Evolutionary conservation across 2,888 invertebrate species (phyloP), one percentile per base, ranked within the genome.

Genomic region (Lochmaea crataegi): DNA sequence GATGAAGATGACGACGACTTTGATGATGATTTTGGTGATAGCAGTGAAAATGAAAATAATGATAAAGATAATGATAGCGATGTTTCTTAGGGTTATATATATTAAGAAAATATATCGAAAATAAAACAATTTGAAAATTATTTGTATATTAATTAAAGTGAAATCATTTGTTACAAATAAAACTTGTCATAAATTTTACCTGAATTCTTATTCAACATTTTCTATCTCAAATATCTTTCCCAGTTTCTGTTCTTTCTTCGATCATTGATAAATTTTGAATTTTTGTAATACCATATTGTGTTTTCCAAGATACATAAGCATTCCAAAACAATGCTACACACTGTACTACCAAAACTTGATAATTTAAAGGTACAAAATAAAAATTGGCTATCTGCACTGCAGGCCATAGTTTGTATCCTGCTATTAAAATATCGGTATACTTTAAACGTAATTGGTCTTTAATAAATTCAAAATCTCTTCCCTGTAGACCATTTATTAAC

Each of bases 351-450:
- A 95, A 85, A 10, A 96, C 94, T 87, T 97, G 95, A 85, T 94
- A 94, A 74, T 94, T 91, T 56, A 96, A 87, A 9, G 97, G 97
- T 67, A 96, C 88, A 80, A 94, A 88, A 80, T 93, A 92, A 87
- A 98, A 98, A 86, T 97, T 98, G 4, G 93, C 83, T 41, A 95
- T 81, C 85, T 97, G 97, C 1, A 95, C 95, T 82, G 91, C 89
- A 9, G 96, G 96, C 96, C 96, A 96, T 32, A 94, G 88, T 85
- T 90, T 91, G 84, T 92, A 94, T 86, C 93, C 93, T 69, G 90
- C 89, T 72, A 88, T 85, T 73, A 94, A 83, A 65, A 94, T 90
- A 82, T 92, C 91, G 10, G 85, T 72, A 84, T 92, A 94, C 83
- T 92, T 91, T 16, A 86, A 83, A 74, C 86, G 77, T 38, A 93